phyloP scores from a whole-genome alignment of 2,888 invertebrate species.

The Thera obeliscata region DNA sequence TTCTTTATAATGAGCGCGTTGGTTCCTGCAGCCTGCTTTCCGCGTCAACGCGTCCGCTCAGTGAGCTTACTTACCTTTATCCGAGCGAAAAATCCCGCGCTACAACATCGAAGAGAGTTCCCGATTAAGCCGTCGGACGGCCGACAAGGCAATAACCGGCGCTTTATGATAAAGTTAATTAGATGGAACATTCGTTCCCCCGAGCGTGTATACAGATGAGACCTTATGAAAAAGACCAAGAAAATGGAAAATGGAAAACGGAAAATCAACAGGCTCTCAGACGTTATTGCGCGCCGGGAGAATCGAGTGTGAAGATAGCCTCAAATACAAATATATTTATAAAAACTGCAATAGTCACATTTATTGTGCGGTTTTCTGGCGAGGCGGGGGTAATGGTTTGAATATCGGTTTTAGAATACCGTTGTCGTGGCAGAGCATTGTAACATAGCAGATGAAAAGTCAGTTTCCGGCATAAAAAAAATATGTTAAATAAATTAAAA shows the following conservation, averaged over 20 bases:
- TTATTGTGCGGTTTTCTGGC: slow-evolving; percentile 15
- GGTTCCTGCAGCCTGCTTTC: slow-evolving; percentile 9
- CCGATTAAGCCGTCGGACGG: slow-evolving; percentile 65
- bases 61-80: slow-evolving; percentile 29
- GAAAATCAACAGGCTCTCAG: slow-evolving; percentile 46
- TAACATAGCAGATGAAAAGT: not conserved
- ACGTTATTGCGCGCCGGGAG: slow-evolving; percentile 28
- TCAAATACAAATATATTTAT: slow-evolving; percentile 4
- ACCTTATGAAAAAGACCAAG: slow-evolving; percentile 58
- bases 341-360: slow-evolving; percentile 19
- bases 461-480: not conserved
- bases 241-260: slow-evolving; percentile 47
- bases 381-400: slow-evolving; percentile 17
- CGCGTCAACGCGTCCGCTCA: slow-evolving; percentile 8
- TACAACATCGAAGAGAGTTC: slow-evolving; percentile 61
- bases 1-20: not conserved
- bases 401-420: slow-evolving; percentile 26
- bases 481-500: too few relatives aligned
- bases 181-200: slow-evolving; percentile 80
- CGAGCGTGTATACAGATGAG: slow-evolving; percentile 74
- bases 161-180: slow-evolving; percentile 82
- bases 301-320: slow-evolving; percentile 39
- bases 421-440: slow-evolving; percentile 1
- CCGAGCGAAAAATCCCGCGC: slow-evolving; percentile 48
- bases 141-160: slow-evolving; percentile 74